These are phyloP conservation scores for Bubo bubo DNA, from an alignment of 2,113 vertebrate genomes.

Conservation along the genomic window DNA sequence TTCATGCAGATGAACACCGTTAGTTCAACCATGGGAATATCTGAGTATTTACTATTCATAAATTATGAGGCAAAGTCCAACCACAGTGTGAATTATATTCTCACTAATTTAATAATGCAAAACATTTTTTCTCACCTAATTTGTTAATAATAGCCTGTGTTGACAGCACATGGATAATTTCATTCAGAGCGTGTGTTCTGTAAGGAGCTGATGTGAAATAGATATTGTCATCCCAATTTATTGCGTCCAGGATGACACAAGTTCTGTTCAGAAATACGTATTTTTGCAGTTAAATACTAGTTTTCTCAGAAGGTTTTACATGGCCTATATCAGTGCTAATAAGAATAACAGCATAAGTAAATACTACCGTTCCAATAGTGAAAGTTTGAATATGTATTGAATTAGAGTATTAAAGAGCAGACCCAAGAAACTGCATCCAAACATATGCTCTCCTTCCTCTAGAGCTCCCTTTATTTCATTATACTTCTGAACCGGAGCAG, in stretches of 20 bases:
- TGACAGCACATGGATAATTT: constrained; percentile 44
- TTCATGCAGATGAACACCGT: not conserved
- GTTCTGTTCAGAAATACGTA: not conserved
- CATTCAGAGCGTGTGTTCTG: not conserved
- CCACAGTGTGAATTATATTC: constrained; percentile 50
- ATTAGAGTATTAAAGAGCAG: not conserved
- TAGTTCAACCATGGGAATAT: not conserved
- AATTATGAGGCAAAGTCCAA: constrained; percentile 37
- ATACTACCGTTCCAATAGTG: not conserved
- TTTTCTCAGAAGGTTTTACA: not conserved
- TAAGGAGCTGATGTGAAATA: not conserved
- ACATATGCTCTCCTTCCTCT: accelerated
- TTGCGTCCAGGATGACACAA: too few relatives aligned
- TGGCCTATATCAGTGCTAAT: not conserved
- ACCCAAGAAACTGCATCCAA: accelerated
- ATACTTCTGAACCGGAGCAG: not conserved
- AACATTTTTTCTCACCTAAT: constrained; percentile 54
- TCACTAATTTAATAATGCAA: constrained; percentile 57
- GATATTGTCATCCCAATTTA: not conserved
- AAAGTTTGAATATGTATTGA: not conserved
- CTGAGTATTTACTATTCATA: constrained; percentile 49
- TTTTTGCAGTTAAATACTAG: not conserved
- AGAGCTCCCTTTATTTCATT: not conserved
- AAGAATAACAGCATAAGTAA: not conserved
- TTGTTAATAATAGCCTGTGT: constrained; percentile 58